Conservation (phyloP, 1,140 invertebrate species). For the Papilio dardanus region DNA sequence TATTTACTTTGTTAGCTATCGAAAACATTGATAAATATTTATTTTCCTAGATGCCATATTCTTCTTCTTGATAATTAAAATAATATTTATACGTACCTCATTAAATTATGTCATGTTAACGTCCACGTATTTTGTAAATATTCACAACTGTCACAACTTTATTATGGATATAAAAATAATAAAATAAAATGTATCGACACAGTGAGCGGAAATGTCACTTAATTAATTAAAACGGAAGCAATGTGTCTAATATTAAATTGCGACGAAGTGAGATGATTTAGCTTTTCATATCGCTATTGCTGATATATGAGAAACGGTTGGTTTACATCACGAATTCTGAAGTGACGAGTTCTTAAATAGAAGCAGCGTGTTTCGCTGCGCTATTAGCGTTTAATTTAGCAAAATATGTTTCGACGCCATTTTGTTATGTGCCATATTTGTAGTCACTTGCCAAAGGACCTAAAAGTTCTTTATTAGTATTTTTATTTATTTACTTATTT, state of each 20-base stretch:
- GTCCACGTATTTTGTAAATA: background rate
- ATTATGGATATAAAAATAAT: background rate
- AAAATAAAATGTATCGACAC: slow-evolving; percentile 14
- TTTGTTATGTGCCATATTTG: too few relatives aligned
- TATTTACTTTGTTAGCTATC: background rate
- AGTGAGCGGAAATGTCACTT: background rate
- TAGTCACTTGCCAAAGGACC: background rate
- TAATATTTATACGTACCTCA: too few relatives aligned
- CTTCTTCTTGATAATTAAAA: too few relatives aligned
- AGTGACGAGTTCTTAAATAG: slow-evolving; percentile 37
- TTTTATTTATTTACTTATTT: too few relatives aligned
- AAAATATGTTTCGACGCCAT: background rate
- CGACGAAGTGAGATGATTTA: slow-evolving; percentile 23
- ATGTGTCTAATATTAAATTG: slow-evolving; percentile 4
- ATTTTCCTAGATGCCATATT: too few relatives aligned
- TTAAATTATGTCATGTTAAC: background rate
- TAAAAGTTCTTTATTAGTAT: background rate
- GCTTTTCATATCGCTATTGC: background rate
- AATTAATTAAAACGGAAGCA: slow-evolving; percentile 29
- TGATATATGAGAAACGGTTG: slow-evolving; percentile 36
- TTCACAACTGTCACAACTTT: background rate
- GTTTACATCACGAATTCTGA: slow-evolving; percentile 25
- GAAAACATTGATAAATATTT: background rate
- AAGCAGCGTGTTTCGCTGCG: slow-evolving; percentile 26
- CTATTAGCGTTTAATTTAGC: slow-evolving; percentile 35